Base-by-base conservation (phyloP, 2,888 invertebrate species). In the Ashinkailepas kermadecensis region DNA sequence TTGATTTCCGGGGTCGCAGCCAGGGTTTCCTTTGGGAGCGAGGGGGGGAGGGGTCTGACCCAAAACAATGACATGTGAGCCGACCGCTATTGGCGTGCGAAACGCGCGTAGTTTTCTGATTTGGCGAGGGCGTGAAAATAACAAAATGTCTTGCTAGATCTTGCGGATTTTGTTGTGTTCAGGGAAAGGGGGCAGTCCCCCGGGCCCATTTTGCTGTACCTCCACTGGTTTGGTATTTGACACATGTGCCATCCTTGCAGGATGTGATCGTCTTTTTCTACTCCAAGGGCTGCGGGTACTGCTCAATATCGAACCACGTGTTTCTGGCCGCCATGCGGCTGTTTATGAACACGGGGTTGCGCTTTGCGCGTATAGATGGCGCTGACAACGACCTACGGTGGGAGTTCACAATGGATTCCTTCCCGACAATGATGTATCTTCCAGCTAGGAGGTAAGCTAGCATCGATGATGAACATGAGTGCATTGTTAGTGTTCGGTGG, bases 301-400 rank as follows among this genome's bases (percentile, higher is more conserved):
- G 94, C 85, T 91, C 91, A 81, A 90, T 91, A 23, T 89, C 93
- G 83, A 89, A 92, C 0, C 93, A 93, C 85, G 90, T 92, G 59
- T 91, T 92, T 85, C 88, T 93, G 82, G 91, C 91, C 79, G 90
- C 92, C 81, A 91, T 92, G 81, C 90, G 91, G 85, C 74, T 74
- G 74, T 54, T 74, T 25, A 9, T 21, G 18, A 74, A 74, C 74
- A 54, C 74, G 54, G 86, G 87, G 82, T 84, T 92, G 10, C 85
- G 87, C 82, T 92, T 93, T 85, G 90, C 91, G 54, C 89, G 93
- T 25, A 91, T 96, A 64, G 94, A 96, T 89, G 94, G 93, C 54
- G 92, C 93, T 86, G 89, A 91, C 0, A 95, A 96, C 89, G 94
- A 95, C 88, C 89, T 97, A 84, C 94, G 94, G 0, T 96, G 95